phyloP scores from a whole-genome alignment of 1,140 invertebrate genomes.

The Tigriopus japonicus region DNA sequence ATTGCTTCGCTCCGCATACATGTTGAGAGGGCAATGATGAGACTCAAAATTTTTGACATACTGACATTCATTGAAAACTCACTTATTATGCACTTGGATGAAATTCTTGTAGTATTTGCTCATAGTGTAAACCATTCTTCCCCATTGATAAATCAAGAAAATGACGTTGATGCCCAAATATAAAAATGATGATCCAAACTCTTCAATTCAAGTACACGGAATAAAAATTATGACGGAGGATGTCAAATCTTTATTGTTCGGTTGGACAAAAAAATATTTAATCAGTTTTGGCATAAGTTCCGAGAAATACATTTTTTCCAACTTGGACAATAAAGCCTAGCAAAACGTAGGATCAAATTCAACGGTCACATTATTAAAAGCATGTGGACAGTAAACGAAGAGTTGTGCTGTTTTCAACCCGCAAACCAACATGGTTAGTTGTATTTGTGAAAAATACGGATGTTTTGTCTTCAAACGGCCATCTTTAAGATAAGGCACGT shows the following conservation, averaged over 20 bases:
- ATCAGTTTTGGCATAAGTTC: constrained; percentile 14
- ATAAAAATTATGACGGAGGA: neutral
- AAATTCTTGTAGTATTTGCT: neutral
- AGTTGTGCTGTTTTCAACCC: neutral
- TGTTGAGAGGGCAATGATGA: constrained; percentile 23
- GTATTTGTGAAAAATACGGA: neutral
- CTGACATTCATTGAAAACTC: neutral
- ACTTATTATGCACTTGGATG: neutral
- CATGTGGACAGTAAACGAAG: neutral
- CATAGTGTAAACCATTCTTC: neutral
- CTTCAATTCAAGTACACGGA: neutral
- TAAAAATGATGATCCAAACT: neutral
- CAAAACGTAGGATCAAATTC: neutral
- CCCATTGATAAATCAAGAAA: neutral
- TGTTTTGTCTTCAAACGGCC: neutral
- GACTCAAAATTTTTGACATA: constrained; percentile 20
- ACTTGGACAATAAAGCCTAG: neutral
- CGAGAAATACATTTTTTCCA: neutral
- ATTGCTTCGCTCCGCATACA: constrained; percentile 23
- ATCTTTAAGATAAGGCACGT: neutral
- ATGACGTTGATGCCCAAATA: neutral
- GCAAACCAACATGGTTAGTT: neutral
- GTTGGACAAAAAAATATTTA: neutral
- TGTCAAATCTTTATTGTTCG: neutral
- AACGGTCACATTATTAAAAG: neutral